phyloP scores from a whole-genome alignment of 2,888 invertebrate genomes.

The Labia minor region DNA sequence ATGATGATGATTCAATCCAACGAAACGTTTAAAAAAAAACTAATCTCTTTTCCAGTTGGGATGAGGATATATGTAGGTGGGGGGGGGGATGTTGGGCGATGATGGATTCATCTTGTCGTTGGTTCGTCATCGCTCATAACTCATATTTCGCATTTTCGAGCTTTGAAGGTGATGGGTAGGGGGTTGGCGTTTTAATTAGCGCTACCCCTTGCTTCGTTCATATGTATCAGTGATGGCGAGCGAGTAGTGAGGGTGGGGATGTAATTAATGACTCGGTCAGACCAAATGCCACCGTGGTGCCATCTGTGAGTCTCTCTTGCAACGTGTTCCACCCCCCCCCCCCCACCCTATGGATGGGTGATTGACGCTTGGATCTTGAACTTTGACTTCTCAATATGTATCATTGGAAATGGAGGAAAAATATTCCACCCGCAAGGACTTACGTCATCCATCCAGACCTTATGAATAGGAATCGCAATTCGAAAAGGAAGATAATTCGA shows the following conservation, averaged over 20 bases:
- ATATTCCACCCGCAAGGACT: no score
- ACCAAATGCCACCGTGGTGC: slow-evolving; percentile 4
- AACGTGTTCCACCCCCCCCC: background rate
- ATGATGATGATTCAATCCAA: background rate
- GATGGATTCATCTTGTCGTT: slow-evolving; percentile 8
- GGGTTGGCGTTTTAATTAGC: background rate
- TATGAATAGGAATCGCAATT: no score
- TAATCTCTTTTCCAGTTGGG: background rate
- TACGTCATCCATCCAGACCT: no score
- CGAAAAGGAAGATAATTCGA: no score
- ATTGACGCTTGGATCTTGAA: background rate
- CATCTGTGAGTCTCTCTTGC: background rate
- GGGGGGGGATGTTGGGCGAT: background rate
- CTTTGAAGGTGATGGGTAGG: no score
- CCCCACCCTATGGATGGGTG: no score
- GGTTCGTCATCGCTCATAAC: slow-evolving; percentile 13
- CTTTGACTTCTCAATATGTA: no score
- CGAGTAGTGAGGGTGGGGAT: background rate
- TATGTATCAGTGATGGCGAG: background rate
- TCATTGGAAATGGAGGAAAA: no score
- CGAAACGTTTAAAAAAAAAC: background rate
- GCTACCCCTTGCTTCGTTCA: background rate
- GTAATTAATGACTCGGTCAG: slow-evolving; percentile 5
- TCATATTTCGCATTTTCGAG: slow-evolving; percentile 9
- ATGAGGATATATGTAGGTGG: background rate